Conservation (phyloP, 2,888 invertebrate species). For the Buathra laborator region DNA sequence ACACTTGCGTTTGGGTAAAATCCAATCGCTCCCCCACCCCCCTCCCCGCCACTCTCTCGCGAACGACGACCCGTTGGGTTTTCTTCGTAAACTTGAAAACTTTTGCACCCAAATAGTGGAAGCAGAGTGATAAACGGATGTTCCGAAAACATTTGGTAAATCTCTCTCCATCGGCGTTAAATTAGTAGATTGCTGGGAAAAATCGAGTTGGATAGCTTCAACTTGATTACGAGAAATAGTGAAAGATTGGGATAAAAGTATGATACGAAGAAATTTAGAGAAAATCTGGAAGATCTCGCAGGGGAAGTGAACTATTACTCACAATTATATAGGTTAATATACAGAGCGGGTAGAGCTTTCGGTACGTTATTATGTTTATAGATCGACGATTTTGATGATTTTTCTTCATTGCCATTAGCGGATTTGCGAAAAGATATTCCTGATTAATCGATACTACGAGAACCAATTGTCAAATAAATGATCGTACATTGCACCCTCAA, state of each 20-base stretch:
- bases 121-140: constrained; percentile 35
- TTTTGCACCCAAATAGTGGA: neutral
- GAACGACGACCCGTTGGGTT: neutral
- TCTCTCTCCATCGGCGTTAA: neutral
- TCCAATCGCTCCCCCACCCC: neutral
- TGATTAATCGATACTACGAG: too few relatives aligned
- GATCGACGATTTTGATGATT: neutral
- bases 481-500: too few relatives aligned
- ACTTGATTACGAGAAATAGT: neutral
- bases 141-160: constrained; percentile 10
- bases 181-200: constrained; percentile 7
- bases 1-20: constrained; percentile 14
- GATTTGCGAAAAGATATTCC: too few relatives aligned
- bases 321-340: neutral
- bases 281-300: too few relatives aligned
- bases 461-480: too few relatives aligned
- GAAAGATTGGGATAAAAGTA: neutral
- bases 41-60: neutral
- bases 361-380: neutral
- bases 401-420: too few relatives aligned
- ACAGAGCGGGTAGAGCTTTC: neutral
- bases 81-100: constrained; percentile 24
- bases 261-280: neutral
- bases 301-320: neutral
- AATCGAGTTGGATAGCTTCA: neutral